Base-by-base conservation (phyloP, 2,888 invertebrate genomes). In the Helleia helle region DNA sequence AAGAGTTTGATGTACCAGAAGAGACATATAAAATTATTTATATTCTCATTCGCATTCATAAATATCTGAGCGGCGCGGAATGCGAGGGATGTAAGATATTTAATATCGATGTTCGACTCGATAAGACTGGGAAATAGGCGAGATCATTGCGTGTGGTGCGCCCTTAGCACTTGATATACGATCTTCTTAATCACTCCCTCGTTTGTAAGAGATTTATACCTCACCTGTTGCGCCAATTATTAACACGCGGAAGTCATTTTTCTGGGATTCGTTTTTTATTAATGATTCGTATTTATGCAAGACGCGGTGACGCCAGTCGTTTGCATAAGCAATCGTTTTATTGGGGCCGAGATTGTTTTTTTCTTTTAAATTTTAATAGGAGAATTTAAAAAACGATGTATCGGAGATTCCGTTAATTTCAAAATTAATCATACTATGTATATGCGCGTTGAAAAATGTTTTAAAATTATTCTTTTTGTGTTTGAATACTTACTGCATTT, bases 171-270 rank as follows among this genome's bases (percentile, higher is more conserved):
- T 68, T 77, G 72, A 81, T 77, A 71, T 74, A 77, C 64, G 60
- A 61, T 51, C 64, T 68, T 73, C 69, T 75, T 79, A 80, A 80
- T 80, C 79, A 73, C 67, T 58, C 62, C 57, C 65, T 72, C 68
- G 69, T 73, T 71, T 63, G 66, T 71, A 54, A 52, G 59, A 73
- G 75, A 79, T 77, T 77, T 77, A 77, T 80, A 65, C 55, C 62
- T 64, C 75, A 80, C 76, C 74, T 76, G 77, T 80, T 79, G 73
- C 65, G 72, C 71, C 72, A 77, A 76, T 75, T 77, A 77, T 74
- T 79, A 72, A 75, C 73, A 69, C 71, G 73, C 67, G 64, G 70
- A 71, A 73, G 70, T 71, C 59, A 67, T 76, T 69, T 57, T 59
- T 72, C 61, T 58, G 49, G 50, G 37, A 37, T 38, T 46, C 9